phyloP scores from a whole-genome alignment of 2,797 vertebrate species.

The Threskiornis aethiopicus region DNA sequence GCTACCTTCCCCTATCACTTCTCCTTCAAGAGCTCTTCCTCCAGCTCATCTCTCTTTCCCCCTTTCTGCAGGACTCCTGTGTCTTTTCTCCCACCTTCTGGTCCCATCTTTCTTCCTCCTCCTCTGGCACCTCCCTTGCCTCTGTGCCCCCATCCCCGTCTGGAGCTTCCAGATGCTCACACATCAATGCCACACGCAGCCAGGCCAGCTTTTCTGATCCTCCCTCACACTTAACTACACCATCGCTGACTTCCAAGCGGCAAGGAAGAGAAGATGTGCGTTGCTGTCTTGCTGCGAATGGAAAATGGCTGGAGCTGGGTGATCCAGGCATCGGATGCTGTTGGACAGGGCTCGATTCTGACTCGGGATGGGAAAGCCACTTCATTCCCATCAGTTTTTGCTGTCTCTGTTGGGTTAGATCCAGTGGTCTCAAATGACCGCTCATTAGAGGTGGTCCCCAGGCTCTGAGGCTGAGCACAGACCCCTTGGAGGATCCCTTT shows the following conservation, averaged over 20 bases:
- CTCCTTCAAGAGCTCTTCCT: not conserved
- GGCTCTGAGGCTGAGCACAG: not conserved
- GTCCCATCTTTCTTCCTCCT: not conserved
- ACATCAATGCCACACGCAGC: not conserved
- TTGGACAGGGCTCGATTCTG: not conserved
- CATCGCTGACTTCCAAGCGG: not conserved
- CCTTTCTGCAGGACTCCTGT: not conserved
- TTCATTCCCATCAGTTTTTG: not conserved
- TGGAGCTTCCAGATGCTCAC: not conserved
- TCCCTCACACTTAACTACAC: not conserved
- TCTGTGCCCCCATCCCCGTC: not conserved
- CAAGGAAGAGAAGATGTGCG: not conserved
- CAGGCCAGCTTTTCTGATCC: not conserved
- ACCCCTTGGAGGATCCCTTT: too few species aligned
- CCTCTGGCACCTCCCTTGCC: not conserved
- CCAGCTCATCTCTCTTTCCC: not conserved
- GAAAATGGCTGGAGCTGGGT: not conserved
- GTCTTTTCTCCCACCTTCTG: not conserved
- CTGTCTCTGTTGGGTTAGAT: not conserved
- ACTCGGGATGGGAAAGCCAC: not conserved
- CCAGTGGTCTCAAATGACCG: not conserved
- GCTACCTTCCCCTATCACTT: not conserved
- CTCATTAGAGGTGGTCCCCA: not conserved
- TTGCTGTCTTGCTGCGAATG: not conserved
- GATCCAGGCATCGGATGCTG: not conserved